phyloP scores from a whole-genome alignment of 2,888 invertebrate genomes.

The Acleris sparsana region DNA sequence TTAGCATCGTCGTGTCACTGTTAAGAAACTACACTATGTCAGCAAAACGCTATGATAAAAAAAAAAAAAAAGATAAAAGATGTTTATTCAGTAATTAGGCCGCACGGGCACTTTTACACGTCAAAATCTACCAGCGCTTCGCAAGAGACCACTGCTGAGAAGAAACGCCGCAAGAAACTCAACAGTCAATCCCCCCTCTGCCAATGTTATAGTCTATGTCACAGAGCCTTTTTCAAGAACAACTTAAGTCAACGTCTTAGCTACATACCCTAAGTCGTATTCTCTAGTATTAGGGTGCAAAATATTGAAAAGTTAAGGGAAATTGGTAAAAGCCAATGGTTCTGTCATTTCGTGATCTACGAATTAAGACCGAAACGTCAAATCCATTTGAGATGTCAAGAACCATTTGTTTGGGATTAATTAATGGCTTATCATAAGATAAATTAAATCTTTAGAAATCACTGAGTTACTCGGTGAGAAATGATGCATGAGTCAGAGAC shows the following conservation, averaged over 20 bases:
- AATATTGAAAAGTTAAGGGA: background rate
- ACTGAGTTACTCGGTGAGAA: background rate
- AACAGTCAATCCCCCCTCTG: too few species aligned
- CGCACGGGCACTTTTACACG: too few species aligned
- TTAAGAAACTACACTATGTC: too few species aligned
- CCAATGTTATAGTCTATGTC: background rate
- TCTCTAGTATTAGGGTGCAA: background rate
- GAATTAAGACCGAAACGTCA: slow-evolving; percentile 47
- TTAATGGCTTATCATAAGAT: slow-evolving; percentile 19
- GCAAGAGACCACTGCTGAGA: too few species aligned
- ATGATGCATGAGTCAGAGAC: background rate
- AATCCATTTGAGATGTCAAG: slow-evolving; percentile 40
- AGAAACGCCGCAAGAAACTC: too few species aligned
- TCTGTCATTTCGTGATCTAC: slow-evolving; percentile 43
- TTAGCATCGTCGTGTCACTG: too few species aligned
- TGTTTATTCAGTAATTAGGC: too few species aligned
- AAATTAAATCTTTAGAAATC: slow-evolving; percentile 18
- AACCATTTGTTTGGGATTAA: slow-evolving; percentile 26
- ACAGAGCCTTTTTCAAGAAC: background rate
- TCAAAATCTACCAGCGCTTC: too few species aligned
- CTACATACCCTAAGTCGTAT: background rate
- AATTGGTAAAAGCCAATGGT: slow-evolving; percentile 46
- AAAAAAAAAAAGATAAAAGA: too few species aligned
- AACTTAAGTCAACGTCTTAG: background rate
- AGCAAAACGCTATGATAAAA: background rate